phyloP scores from a whole-genome alignment of 2,113 vertebrate genomes.

The Menidia beryllina region DNA sequence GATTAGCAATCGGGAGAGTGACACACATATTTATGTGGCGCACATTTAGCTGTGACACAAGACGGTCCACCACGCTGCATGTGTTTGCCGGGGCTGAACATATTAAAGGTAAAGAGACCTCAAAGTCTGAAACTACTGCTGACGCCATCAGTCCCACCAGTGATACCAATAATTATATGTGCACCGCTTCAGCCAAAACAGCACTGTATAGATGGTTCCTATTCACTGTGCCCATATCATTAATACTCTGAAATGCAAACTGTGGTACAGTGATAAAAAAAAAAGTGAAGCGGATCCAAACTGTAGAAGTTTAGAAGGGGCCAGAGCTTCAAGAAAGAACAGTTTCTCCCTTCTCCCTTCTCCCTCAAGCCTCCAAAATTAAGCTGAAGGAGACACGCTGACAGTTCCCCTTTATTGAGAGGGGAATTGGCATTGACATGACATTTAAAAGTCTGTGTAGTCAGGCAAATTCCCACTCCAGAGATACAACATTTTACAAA shows the following conservation, averaged over 20 bases:
- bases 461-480: not conserved
- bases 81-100: constrained; percentile 19
- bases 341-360: constrained; percentile 12
- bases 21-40: constrained; percentile 50
- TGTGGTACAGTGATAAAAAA: not conserved
- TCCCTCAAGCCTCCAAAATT: not conserved
- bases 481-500: constrained; percentile 16
- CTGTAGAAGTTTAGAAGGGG: constrained; percentile 14
- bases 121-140: too few relatives aligned
- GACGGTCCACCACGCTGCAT: constrained; percentile 47
- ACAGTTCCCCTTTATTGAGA: not conserved
- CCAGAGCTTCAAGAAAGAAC: constrained; percentile 11
- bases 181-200: constrained; percentile 8
- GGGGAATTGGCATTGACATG: not conserved
- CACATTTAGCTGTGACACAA: constrained; percentile 53
- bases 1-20: constrained; percentile 62
- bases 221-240: constrained; percentile 19
- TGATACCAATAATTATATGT: too few relatives aligned
- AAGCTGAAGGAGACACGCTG: not conserved
- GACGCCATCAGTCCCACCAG: too few relatives aligned
- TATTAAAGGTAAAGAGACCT: too few relatives aligned
- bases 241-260: constrained; percentile 5
- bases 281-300: constrained; percentile 6
- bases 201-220: not conserved
- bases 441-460: constrained; percentile 6